These are phyloP conservation scores for Heliocidaris tuberculata DNA, from an alignment of 35 echinoderm and acorn worm species.

Conservation along the genomic window DNA sequence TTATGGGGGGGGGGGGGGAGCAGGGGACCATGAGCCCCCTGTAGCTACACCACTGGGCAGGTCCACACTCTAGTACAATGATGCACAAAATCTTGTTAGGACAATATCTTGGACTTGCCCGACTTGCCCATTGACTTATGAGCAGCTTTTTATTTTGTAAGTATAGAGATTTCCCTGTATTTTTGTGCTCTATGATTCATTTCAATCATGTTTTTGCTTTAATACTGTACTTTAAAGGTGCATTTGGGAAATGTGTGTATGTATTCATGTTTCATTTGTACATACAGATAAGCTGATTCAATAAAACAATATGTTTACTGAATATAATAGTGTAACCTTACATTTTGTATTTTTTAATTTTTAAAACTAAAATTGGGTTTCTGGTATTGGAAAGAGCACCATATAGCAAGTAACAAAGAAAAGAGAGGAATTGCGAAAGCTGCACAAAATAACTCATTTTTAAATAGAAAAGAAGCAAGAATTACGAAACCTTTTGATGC, in stretches of 20 bases:
- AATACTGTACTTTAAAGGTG: neutral
- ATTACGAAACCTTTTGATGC: no score
- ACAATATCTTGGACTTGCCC: neutral
- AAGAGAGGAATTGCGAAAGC: no score
- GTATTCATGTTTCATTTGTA: neutral
- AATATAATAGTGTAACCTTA: neutral
- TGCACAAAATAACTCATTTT: no score
- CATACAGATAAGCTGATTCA: neutral
- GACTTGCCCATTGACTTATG: neutral
- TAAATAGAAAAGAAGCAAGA: no score
- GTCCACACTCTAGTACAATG: no score
- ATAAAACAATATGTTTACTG: neutral
- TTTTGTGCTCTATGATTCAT: no score
- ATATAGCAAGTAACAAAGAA: no score
- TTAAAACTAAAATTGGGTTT: neutral
- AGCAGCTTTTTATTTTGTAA: neutral
- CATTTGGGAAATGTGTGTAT: neutral
- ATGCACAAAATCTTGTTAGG: no score
- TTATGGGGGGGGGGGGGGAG: no score
- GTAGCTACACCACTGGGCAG: no score
- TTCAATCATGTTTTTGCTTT: neutral
- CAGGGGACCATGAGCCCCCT: no score
- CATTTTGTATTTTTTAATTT: neutral
- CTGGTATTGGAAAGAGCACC: neutral
- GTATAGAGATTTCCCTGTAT: neutral